Percentiles rank a stretch among this genome's conserved stretches.
These are phyloP conservation scores for Polydesmus complanatus DNA, from an alignment of 2,888 invertebrate species.

Conservation along the genomic window DNA sequence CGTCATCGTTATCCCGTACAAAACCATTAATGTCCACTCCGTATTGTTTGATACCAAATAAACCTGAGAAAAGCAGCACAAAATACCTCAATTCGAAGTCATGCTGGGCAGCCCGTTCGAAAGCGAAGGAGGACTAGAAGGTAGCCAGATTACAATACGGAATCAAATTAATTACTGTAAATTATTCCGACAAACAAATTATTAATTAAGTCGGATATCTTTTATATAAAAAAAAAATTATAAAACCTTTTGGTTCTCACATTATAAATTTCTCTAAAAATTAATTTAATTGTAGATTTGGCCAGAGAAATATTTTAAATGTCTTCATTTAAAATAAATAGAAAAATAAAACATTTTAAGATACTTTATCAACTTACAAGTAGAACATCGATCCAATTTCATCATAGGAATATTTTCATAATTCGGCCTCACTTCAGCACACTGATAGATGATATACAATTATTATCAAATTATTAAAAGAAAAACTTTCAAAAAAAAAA, in stretches of 20 bases:
- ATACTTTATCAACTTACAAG: conserved; percentile 44
- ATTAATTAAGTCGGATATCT: too few species aligned
- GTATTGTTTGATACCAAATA: conserved; percentile 86
- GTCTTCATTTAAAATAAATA: conserved; percentile 1
- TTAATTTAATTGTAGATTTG: background rate
- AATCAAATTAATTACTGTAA: too few species aligned
- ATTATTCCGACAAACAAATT: too few species aligned
- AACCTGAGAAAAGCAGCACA: too few species aligned
- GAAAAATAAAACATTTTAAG: background rate
- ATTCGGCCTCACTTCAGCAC: conserved; percentile 75
- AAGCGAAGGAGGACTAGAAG: too few species aligned
- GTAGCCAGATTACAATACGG: too few species aligned
- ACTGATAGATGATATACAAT: conserved; percentile 40
- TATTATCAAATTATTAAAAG: background rate
- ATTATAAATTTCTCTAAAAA: background rate
- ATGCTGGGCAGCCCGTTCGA: too few species aligned
- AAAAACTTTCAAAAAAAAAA: conserved; percentile 5
- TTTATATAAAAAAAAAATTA: too few species aligned
- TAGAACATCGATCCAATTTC: conserved; percentile 81
- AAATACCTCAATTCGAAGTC: too few species aligned
- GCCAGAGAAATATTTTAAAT: background rate
- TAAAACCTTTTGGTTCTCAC: conserved; percentile 2
- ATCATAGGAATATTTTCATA: conserved; percentile 46
- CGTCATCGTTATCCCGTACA: conserved; percentile 66
- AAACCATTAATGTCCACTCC: conserved; percentile 92